phyloP scores from a whole-genome alignment of 2,113 vertebrate species.

The Dromiciops gliroides region DNA sequence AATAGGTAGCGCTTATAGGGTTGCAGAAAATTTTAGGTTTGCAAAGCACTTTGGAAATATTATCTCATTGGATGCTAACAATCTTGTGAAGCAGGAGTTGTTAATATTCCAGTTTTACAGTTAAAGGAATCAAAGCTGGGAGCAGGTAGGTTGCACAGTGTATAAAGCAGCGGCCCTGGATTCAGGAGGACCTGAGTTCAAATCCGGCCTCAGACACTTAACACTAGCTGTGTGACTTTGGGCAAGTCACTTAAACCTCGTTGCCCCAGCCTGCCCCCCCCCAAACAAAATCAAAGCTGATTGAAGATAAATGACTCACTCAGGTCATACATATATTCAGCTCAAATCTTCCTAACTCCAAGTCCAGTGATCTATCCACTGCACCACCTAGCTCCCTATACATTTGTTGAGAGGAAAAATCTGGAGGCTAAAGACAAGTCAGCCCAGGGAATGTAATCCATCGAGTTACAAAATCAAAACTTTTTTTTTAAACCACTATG shows the following conservation, averaged over 20 bases:
- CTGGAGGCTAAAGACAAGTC: background rate
- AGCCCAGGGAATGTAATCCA: background rate
- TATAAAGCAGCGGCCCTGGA: too few species aligned
- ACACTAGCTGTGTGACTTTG: too few species aligned
- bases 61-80: background rate
- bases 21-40: background rate
- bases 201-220: too few species aligned
- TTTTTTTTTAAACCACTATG: background rate
- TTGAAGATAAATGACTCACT: background rate
- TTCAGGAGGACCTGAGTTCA: too few species aligned
- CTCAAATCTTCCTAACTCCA: background rate
- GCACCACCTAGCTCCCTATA: background rate
- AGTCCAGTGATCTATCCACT: background rate
- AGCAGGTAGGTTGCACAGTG: too few species aligned
- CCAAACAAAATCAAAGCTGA: too few species aligned
- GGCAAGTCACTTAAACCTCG: too few species aligned
- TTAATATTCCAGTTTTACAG: background rate
- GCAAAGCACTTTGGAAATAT: background rate
- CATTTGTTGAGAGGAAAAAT: background rate
- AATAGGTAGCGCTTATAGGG: background rate
- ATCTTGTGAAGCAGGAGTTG: background rate
- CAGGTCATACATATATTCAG: background rate
- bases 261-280: too few species aligned
- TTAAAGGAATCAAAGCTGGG: too few species aligned
- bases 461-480: background rate